phyloP scores from a whole-genome alignment of 2,888 invertebrate species.

The Teinopalpus imperialis region DNA sequence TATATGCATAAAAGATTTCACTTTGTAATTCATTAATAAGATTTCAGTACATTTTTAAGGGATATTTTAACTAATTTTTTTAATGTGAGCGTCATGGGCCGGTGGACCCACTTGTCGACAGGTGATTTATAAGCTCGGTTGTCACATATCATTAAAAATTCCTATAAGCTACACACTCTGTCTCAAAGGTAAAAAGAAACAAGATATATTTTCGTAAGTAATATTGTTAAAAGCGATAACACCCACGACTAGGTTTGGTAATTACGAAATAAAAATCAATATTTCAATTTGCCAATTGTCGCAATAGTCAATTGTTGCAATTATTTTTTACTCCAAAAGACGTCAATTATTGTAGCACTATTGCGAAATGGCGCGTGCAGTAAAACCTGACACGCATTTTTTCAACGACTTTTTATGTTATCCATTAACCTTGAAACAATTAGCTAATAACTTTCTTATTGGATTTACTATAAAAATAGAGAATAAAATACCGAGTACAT shows the following conservation, averaged over 20 bases:
- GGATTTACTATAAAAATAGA: conserved; percentile 3
- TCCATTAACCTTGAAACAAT: conserved; percentile 66
- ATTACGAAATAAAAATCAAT: conserved; percentile 11
- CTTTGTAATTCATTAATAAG: no score
- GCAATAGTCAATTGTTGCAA: conserved; percentile 5
- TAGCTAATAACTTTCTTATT: conserved; percentile 53
- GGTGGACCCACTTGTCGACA: no score
- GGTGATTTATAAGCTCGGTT: no score
- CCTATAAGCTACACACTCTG: no score
- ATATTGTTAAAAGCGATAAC: background rate
- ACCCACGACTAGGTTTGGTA: background rate
- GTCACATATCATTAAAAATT: no score
- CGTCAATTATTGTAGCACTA: conserved; percentile 30
- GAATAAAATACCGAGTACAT: no score
- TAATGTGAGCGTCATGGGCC: no score
- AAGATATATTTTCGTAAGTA: background rate
- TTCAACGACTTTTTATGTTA: conserved; percentile 51
- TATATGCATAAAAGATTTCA: no score
- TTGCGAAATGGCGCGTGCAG: conserved; percentile 57
- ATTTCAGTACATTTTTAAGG: no score
- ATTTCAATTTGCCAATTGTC: conserved; percentile 21
- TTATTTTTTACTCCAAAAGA: conserved; percentile 9
- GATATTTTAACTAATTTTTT: no score
- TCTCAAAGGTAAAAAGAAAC: no score
- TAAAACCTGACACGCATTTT: conserved; percentile 54